These are phyloP conservation scores for Drosophila multiciliata DNA, from an alignment of 2,888 invertebrate species.

Conservation along the genomic window DNA sequence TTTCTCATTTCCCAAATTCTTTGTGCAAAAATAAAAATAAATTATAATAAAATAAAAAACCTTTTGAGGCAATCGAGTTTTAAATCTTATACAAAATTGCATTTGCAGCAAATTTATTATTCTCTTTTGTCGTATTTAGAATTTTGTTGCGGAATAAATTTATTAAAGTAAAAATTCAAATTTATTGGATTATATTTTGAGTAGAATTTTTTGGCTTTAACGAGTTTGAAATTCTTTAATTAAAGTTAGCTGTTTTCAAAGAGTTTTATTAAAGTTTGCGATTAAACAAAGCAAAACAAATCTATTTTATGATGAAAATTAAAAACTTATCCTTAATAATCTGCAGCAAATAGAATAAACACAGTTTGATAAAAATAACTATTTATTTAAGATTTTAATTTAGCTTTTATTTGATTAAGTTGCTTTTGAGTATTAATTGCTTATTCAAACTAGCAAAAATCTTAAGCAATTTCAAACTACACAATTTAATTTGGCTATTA, in stretches of 20 bases:
- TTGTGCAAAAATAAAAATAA: not conserved
- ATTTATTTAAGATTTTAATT: not conserved
- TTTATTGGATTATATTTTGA: not conserved
- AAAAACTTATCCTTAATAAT: not conserved
- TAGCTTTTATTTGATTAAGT: not conserved
- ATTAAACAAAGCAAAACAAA: not conserved
- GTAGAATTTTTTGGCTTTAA: not conserved
- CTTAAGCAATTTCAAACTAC: not conserved
- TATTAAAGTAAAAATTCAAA: not conserved
- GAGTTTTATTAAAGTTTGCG: not conserved
- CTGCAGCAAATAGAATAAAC: not conserved
- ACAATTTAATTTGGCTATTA: not conserved
- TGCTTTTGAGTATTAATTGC: not conserved
- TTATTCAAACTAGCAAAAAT: not conserved
- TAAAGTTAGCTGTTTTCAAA: not conserved
- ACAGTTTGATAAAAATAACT: not conserved
- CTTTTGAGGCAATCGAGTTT: constrained; percentile 29
- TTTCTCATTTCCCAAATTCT: constrained; percentile 8
- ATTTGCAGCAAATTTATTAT: constrained; percentile 11
- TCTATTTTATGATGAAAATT: not conserved
- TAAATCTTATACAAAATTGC: constrained; percentile 8
- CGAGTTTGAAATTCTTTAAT: not conserved
- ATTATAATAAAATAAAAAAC: not conserved
- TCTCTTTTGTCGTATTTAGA: constrained; percentile 11
- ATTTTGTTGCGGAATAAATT: constrained; percentile 5